These are phyloP conservation scores for Ceratosolen fusciceps DNA, from an alignment of 1,140 invertebrate genomes.

Conservation along the genomic window DNA sequence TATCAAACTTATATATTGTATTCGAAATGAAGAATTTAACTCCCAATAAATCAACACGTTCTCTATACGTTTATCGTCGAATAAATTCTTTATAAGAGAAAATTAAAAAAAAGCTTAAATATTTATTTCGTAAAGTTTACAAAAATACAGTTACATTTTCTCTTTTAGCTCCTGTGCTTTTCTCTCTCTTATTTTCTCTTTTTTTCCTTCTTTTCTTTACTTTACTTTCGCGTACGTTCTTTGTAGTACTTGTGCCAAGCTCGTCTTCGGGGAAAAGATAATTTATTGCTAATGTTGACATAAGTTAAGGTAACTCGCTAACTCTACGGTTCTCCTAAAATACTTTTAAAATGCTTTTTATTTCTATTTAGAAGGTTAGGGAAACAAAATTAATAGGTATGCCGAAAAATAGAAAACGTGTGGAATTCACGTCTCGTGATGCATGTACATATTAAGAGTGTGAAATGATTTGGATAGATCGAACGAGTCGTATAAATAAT, in stretches of 20 bases:
- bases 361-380: not conserved
- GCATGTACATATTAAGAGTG: too few relatives aligned
- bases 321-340: not conserved
- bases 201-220: not conserved
- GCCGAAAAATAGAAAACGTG: conserved; percentile 14
- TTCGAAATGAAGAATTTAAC: too few relatives aligned
- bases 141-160: conserved; percentile 9
- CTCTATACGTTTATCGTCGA: too few relatives aligned
- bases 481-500: not conserved
- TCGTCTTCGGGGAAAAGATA: conserved; percentile 16
- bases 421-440: not conserved
- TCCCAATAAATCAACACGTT: too few relatives aligned
- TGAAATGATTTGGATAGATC: not conserved
- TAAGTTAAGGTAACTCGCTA: not conserved
- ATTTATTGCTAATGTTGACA: conserved; percentile 37
- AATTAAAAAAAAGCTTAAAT: not conserved
- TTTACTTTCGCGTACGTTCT: not conserved
- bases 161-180: not conserved
- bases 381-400: not conserved
- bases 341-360: too few relatives aligned
- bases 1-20: too few relatives aligned
- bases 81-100: not conserved
- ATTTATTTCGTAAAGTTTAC: not conserved
- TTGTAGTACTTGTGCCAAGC: not conserved
- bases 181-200: too few relatives aligned